Base-by-base conservation (phyloP, 2,113 vertebrate species). In the Chloropsis cyanopogon region DNA sequence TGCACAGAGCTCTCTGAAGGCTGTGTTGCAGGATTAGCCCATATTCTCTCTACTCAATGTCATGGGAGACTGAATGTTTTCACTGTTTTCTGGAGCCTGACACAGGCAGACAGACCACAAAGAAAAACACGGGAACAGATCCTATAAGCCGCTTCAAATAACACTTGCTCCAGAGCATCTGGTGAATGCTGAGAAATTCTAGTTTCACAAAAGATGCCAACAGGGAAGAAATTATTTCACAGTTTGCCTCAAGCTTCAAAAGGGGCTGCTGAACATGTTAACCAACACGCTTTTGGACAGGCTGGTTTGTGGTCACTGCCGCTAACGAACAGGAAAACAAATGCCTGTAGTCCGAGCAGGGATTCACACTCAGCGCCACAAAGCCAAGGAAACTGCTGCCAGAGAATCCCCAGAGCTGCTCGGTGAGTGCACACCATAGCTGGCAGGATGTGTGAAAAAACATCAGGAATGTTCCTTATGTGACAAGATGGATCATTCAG, bases 21-120 rank as follows among this genome's bases (percentile, higher is more conserved):
- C 88, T 85, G 57, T 2, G 0, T 63, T 90, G 88, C 90, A 93
- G 76, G 44, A 86, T 68, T 86, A 94, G 72, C n/a, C 80, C 68
- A 22, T 92, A 84, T 71, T 93, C 76, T 54, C 44, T 83, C 56
- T 83, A 82, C 63, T 82, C 76, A 75, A 3, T 86, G 73, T 93
- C 88, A 88, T 57, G 90, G 94, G 82, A 96, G 79, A 88, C 73
- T 92, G 94, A 95, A 90, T 46, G 3, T 94, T 97, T 96, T 93
- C 65, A 60, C 68, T 64, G 72, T 92, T 65, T 88, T 92, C 88
- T 97, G 96, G 88, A 95, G 82, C 63, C 88, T 92, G 61, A 94
- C 82, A 95, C n/a, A 86, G 79, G 86, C 95, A 96, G 93, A 90
- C 90, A 93, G 88, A 96, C 92, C 95, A 95, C 88, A 93, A 93